phyloP scores from a whole-genome alignment of 2,888 invertebrate genomes.

The Cryptocheilus praepositus region DNA sequence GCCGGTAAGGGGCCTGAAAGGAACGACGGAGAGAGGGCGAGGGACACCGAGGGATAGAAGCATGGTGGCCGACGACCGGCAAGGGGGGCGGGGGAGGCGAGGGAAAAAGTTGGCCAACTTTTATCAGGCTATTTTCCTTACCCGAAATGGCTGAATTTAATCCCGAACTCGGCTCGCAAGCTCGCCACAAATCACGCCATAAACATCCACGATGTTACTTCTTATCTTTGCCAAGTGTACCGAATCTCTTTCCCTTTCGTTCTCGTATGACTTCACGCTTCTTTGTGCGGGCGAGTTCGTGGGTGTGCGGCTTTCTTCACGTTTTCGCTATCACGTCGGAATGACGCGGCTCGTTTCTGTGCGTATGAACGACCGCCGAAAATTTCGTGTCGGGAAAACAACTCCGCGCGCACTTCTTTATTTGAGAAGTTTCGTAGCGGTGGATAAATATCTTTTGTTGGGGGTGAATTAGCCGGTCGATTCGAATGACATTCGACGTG shows the following conservation, averaged over 20 bases:
- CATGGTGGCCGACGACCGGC: not conserved
- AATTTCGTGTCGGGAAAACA: no score
- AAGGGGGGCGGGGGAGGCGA: not conserved
- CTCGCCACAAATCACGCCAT: slow-evolving; percentile 72
- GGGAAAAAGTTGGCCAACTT: slow-evolving; percentile 67
- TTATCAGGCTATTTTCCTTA: slow-evolving; percentile 70
- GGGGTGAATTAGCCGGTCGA: no score
- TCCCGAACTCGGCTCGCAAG: slow-evolving; percentile 67
- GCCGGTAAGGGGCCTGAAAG: no score
- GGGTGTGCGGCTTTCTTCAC: not conserved
- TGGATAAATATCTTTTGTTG: no score
- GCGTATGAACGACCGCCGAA: no score
- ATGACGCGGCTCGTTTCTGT: no score
- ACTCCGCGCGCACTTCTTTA: no score
- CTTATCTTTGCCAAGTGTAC: slow-evolving; percentile 46
- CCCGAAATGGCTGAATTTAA: slow-evolving; percentile 71
- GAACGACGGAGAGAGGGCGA: not conserved
- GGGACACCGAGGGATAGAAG: not conserved
- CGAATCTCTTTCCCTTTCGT: slow-evolving; percentile 20
- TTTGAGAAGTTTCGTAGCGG: no score
- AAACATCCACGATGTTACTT: slow-evolving; percentile 66
- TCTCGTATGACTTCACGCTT: not conserved
- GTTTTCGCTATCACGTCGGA: not conserved
- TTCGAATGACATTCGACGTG: no score
- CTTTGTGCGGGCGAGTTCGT: slow-evolving; percentile 6